Percentiles rank a stretch among this genome's conserved stretches.
Conservation (phyloP, 2,113 vertebrate species). For the Nanorana parkeri region DNA sequence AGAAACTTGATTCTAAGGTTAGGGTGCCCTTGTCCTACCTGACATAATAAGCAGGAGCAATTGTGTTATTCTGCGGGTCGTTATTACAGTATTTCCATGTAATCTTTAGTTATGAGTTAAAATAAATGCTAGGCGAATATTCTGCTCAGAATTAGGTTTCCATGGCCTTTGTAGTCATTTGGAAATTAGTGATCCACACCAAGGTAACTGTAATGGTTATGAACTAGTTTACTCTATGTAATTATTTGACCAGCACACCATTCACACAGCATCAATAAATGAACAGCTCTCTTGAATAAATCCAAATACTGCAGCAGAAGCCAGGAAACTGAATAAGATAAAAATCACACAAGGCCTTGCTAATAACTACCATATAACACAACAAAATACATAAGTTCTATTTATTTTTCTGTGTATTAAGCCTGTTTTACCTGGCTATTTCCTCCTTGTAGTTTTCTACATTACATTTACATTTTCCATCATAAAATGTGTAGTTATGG, state of each 20-base stretch:
- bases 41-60: constrained; percentile 25
- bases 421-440: background rate
- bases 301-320: constrained; percentile 2
- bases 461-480: constrained; percentile 24
- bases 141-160: background rate
- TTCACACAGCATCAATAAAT: constrained; percentile 19
- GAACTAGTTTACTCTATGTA: constrained; percentile 19
- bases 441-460: background rate
- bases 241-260: background rate
- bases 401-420: constrained; percentile 23
- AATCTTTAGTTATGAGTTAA: constrained; percentile 16
- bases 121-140: constrained; percentile 9
- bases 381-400: background rate
- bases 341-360: constrained; percentile 10
- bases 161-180: constrained; percentile 3
- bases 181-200: background rate
- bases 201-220: background rate
- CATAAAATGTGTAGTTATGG: background rate
- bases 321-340: background rate
- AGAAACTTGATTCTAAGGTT: constrained; percentile 39
- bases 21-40: constrained; percentile 32
- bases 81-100: constrained; percentile 19
- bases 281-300: constrained; percentile 7
- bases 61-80: constrained; percentile 24
- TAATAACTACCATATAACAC: constrained; percentile 23